A percentile compares a stretch with the other conserved stretches of the same genome.
These are phyloP conservation scores for Cheilinus undulatus DNA, from an alignment of 2,113 vertebrate genomes.

Conservation along the genomic window DNA sequence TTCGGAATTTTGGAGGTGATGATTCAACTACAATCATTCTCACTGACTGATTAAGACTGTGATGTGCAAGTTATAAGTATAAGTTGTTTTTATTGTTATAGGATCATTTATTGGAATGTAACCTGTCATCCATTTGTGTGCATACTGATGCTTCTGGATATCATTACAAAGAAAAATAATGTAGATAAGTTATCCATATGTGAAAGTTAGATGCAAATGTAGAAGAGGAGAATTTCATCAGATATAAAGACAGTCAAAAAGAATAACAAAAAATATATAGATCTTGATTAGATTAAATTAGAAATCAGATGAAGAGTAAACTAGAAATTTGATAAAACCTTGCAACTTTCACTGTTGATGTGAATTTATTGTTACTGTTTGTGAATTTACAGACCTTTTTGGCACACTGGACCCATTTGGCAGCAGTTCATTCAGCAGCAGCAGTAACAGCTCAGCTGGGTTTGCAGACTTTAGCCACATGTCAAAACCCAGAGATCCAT, in stretches of 20 bases:
- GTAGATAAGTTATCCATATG: no score
- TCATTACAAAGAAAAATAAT: no score
- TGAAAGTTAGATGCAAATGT: no score
- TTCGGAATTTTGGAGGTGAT: background rate
- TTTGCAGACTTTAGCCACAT: constrained; percentile 99
- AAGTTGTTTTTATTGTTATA: background rate
- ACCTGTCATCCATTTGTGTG: background rate
- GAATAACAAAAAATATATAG: no score
- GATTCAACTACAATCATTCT: background rate
- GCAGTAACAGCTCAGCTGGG: constrained; percentile 87
- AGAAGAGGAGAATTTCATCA: no score
- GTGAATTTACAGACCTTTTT: constrained; percentile 96
- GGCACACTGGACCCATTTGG: constrained; percentile 93
- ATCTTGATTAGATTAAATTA: no score
- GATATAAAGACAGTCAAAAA: no score
- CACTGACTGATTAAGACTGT: background rate
- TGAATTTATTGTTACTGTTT: no score
- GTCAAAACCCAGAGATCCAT: constrained; percentile 88
- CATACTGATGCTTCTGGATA: no score
- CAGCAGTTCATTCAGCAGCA: constrained; percentile 78
- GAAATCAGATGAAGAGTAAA: no score
- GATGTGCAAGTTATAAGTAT: background rate
- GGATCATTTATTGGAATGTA: background rate
- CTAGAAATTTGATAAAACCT: no score
- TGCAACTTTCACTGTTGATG: no score